Evolutionary conservation across 2,797 vertebrate genomes (phyloP).

Genomic region (Sebastes vulpes): DNA sequence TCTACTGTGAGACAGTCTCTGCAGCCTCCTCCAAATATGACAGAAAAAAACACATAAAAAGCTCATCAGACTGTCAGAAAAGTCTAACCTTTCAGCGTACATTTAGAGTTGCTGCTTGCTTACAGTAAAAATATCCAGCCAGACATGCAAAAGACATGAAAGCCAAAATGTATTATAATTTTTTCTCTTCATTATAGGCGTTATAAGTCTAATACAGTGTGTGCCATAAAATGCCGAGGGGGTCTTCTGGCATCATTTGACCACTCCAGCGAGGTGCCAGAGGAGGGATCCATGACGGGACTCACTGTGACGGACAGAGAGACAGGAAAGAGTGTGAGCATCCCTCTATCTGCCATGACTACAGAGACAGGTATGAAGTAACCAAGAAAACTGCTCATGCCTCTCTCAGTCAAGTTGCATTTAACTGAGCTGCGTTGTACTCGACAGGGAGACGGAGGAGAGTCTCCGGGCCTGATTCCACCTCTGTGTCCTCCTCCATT

Average conservation of each 20-base stretch:
- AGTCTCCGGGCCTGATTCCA: not conserved
- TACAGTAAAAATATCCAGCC: not conserved
- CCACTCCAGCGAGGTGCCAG: constrained; percentile 38
- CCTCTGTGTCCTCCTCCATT: constrained; percentile 6
- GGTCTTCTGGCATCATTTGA: constrained; percentile 24
- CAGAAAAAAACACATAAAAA: not conserved
- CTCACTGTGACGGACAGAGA: constrained; percentile 75
- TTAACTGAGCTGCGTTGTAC: constrained; percentile 15
- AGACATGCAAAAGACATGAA: not conserved
- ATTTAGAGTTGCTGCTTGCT: not conserved
- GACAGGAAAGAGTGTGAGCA: constrained; percentile 60
- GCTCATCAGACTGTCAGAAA: constrained; percentile 18
- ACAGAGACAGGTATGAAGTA: constrained; percentile 46
- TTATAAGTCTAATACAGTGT: constrained; percentile 67
- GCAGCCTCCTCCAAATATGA: not conserved
- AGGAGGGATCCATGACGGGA: constrained; percentile 72
- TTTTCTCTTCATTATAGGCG: constrained; percentile 25
- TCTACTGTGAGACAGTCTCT: constrained; percentile 4
- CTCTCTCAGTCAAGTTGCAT: not conserved
- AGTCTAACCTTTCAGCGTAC: not conserved
- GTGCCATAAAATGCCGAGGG: constrained; percentile 71
- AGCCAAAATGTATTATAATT: not conserved
- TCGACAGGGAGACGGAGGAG: constrained; percentile 53
- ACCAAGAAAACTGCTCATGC: not conserved
- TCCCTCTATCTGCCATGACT: constrained; percentile 54